Conservation (phyloP, 2,888 invertebrate species). For the Colletes collaris region DNA sequence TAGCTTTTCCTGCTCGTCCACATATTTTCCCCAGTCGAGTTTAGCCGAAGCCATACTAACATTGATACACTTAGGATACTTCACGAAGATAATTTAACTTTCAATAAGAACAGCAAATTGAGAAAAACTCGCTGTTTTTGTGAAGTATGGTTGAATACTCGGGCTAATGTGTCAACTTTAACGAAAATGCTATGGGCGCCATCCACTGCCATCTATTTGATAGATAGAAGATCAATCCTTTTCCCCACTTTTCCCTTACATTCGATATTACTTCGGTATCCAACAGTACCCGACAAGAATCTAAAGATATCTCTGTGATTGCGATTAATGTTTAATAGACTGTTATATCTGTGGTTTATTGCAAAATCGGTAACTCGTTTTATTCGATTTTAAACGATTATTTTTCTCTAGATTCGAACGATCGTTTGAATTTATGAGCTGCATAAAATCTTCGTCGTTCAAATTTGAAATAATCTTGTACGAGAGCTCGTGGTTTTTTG, state of each 20-base stretch:
- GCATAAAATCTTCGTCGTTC: background rate
- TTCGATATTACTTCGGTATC: background rate
- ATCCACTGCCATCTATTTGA: no score
- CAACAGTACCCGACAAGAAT: background rate
- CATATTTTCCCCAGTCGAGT: constrained; percentile 84
- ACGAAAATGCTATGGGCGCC: no score
- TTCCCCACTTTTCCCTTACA: background rate
- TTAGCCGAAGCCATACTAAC: constrained; percentile 78
- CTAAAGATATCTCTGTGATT: constrained; percentile 10
- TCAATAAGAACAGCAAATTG: background rate
- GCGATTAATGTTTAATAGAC: constrained; percentile 2
- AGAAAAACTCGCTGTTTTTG: background rate
- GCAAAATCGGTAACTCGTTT: background rate
- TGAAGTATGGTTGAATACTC: no score
- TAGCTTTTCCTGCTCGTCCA: constrained; percentile 84
- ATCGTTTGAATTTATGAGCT: background rate
- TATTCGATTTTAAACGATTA: background rate
- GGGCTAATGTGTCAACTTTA: no score
- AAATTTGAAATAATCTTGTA: background rate
- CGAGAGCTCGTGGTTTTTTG: constrained; percentile 1
- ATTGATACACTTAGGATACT: constrained; percentile 7
- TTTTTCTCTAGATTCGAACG: background rate
- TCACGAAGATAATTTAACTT: background rate
- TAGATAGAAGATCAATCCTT: background rate
- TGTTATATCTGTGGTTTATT: background rate